phyloP scores from a whole-genome alignment of 2,797 vertebrate genomes.

The Scleropages formosus region DNA sequence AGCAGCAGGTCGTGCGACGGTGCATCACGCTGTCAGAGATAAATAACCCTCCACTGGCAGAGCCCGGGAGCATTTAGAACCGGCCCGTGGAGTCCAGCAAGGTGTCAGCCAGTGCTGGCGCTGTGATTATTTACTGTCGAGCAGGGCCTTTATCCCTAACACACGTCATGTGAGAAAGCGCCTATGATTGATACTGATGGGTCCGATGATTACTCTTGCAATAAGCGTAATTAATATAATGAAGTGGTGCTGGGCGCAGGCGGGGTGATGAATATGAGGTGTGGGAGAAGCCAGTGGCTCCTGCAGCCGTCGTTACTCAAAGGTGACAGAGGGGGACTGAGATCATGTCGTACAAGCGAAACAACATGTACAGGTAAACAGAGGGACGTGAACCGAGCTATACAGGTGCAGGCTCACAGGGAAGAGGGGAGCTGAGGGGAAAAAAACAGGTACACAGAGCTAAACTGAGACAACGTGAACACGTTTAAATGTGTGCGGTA shows the following conservation, averaged over 20 bases:
- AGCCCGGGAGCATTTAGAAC: constrained; percentile 68
- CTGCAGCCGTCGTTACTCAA: constrained; percentile 71
- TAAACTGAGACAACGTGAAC: not conserved
- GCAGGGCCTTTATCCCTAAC: constrained; percentile 61
- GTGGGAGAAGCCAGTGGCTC: constrained; percentile 56
- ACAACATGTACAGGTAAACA: constrained; percentile 42
- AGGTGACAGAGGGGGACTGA: constrained; percentile 54
- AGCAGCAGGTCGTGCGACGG: constrained; percentile 44
- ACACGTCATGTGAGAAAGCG: constrained; percentile 71
- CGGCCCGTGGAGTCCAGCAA: constrained; percentile 60
- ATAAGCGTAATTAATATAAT: constrained; percentile 93
- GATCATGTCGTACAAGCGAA: constrained; percentile 31
- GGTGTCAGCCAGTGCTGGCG: constrained; percentile 61
- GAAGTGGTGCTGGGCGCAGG: constrained; percentile 73
- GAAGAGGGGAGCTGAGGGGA: not conserved
- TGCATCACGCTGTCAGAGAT: constrained; percentile 72
- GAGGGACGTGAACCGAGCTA: constrained; percentile 8
- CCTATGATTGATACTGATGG: constrained; percentile 80
- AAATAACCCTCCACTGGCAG: constrained; percentile 67
- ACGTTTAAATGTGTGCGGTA: not conserved
- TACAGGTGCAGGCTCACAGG: constrained; percentile 26
- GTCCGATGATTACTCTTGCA: constrained; percentile 89
- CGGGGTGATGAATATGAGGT: constrained; percentile 69
- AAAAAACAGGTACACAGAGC: not conserved
- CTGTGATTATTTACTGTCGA: constrained; percentile 69